These are phyloP conservation scores for Nymphalis io DNA, from an alignment of 1,140 invertebrate genomes.

Conservation along the genomic window DNA sequence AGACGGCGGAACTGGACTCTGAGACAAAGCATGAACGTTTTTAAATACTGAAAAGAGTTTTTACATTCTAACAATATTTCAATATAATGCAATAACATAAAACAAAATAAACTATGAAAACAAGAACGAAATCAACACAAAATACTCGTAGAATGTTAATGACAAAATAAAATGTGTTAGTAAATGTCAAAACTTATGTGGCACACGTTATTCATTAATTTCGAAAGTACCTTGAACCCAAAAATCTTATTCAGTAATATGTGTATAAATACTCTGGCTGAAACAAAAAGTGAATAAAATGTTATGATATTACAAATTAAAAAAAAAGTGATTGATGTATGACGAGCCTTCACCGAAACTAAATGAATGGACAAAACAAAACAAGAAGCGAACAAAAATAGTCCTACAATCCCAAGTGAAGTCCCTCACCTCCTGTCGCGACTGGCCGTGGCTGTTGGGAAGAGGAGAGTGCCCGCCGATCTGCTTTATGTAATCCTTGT, in stretches of 20 bases:
- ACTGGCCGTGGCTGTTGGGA: slow-evolving; percentile 82
- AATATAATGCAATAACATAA: slow-evolving; percentile 10
- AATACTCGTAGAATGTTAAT: slow-evolving; percentile 20
- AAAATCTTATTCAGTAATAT: slow-evolving; percentile 76
- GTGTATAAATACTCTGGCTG: slow-evolving; percentile 81
- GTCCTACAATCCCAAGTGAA: slow-evolving; percentile 34
- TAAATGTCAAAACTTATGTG: slow-evolving; percentile 41
- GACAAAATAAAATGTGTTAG: slow-evolving; percentile 44
- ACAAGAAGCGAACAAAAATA: slow-evolving; percentile 41
- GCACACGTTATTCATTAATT: slow-evolving; percentile 38
- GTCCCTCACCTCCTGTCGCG: slow-evolving; percentile 84
- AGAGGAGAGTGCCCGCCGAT: slow-evolving; percentile 84
- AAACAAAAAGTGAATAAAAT: slow-evolving; percentile 71
- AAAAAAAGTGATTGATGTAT: slow-evolving; percentile 36
- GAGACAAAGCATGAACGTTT: slow-evolving; percentile 70
- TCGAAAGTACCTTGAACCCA: slow-evolving; percentile 43
- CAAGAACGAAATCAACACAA: slow-evolving; percentile 27
- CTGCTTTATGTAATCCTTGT: slow-evolving; percentile 95
- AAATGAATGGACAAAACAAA: slow-evolving; percentile 48
- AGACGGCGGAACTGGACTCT: slow-evolving; percentile 85
- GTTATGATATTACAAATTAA: slow-evolving; percentile 37
- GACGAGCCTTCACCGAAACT: slow-evolving; percentile 57
- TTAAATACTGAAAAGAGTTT: slow-evolving; percentile 13
- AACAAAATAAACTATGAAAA: slow-evolving; percentile 5
- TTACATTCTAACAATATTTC: not conserved